Conservation (phyloP, 2,888 invertebrate species). For the Leptinotarsa peninsularis region DNA sequence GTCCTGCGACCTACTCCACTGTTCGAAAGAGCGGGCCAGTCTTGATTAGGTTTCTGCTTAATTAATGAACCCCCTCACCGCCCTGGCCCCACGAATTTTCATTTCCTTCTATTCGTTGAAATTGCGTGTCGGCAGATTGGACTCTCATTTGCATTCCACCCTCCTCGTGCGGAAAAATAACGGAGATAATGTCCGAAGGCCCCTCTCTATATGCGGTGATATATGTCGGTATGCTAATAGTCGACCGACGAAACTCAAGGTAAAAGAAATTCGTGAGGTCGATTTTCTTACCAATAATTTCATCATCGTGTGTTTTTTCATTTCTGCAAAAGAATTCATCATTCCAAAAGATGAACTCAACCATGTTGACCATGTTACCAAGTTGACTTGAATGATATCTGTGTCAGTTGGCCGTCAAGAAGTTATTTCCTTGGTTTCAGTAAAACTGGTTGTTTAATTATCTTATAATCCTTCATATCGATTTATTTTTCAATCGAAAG, state of each 20-base stretch:
- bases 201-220: constrained; percentile 20
- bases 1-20: constrained; percentile 38
- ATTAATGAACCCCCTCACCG: constrained; percentile 69
- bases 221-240: constrained; percentile 11
- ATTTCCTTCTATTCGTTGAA: constrained; percentile 60
- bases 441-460: no score
- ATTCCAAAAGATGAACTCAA: no score
- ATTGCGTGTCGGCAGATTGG: constrained; percentile 63
- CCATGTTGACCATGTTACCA: no score
- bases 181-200: constrained; percentile 43
- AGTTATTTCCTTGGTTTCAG: no score
- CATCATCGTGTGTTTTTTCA: not conserved
- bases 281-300: not conserved
- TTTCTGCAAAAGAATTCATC: not conserved
- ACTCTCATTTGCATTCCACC: constrained; percentile 61
- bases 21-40: constrained; percentile 52
- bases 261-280: constrained; percentile 7
- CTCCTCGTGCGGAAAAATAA: constrained; percentile 39
- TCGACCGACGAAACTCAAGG: constrained; percentile 5
- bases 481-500: no score
- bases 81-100: constrained; percentile 55
- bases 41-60: constrained; percentile 72
- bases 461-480: no score
- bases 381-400: no score
- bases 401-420: no score